Conservation (phyloP, 2,797 vertebrate genomes). For the Sphenopsis melanotis region DNA sequence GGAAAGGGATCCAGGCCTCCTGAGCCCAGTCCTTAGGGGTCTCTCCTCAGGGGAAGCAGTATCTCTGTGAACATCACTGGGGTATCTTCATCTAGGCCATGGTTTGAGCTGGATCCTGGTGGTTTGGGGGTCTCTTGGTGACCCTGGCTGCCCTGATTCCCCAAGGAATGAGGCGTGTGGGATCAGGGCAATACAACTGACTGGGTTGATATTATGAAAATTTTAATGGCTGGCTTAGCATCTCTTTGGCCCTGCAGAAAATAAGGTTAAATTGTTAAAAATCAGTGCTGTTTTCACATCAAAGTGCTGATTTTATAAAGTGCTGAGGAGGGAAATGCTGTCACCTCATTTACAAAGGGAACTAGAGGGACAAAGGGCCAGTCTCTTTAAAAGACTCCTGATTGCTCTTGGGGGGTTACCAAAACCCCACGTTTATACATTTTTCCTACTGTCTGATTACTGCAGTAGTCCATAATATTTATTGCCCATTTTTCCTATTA, state of each 20-base stretch:
- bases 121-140: not conserved
- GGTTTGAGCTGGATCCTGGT: not conserved
- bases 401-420: not conserved
- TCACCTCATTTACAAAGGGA: not conserved
- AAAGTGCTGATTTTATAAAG: not conserved
- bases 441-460: not conserved
- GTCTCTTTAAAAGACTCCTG: not conserved
- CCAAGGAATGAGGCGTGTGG: not conserved
- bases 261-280: not conserved
- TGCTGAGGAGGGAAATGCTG: not conserved
- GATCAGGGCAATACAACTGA: not conserved
- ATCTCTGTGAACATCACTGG: not conserved
- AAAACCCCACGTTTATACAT: not conserved
- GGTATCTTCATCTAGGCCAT: rapidly evolving
- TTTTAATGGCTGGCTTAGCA: not conserved
- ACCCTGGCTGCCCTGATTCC: not conserved
- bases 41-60: not conserved
- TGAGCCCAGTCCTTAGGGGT: rapidly evolving
- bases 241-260: not conserved
- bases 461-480: not conserved
- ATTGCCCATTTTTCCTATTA: not conserved
- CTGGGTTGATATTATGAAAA: not conserved
- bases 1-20: not conserved
- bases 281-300: not conserved
- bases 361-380: not conserved